Evolutionary conservation across 1,140 invertebrate species (phyloP), one percentile per base, ranked within the genome.

Genomic region (Pentalonia nigronervosa): DNA sequence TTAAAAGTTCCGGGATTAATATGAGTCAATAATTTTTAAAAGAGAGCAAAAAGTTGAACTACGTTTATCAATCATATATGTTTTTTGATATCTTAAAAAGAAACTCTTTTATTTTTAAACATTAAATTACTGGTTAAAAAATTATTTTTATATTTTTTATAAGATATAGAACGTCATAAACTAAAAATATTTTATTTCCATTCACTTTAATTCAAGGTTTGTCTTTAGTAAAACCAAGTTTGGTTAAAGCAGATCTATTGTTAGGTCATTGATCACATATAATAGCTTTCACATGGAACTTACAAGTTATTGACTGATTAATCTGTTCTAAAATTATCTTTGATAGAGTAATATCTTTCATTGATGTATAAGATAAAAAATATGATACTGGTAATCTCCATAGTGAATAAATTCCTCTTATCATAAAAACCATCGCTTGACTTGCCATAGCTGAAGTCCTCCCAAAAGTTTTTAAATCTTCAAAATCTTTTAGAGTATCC

Each of bases 121-220:
- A 83, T 36, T 6, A 83, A 21, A 8, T 83, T 36, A 41, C 81
- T 83, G 4, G 81, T 41, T 21, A 83, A 34, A 83, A 83, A 8
- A 23, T 83, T 83, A 83, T 83, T 90, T 90, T n/a, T 20, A 90
- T n/a, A 56, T 50, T 90, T 48, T 90, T 90, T 30, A 90, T 50
- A 36, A 90, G 50, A 90, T 90, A 50, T 36, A 50, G 88, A 20
- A 90, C 48, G 36, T 90, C 88, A 34, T n/a, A 89, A 7, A 90
- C n/a, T 9, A 50, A 41, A 90, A 90, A 90, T 90, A 90, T 90
- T 90, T 90, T 93, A 53, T 53, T 81, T 20, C 83, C 45, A 83
- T 84, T 81, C 7, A 93, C 41, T 23, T 83, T 7, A 50, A 93
- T 50, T 17, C 7, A 86, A 7, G 91, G 91, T 7, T 93, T 84